Percentiles rank a stretch among this genome's conserved stretches.
Conservation (phyloP, 2,888 invertebrate genomes). For the Cantharis rustica region DNA sequence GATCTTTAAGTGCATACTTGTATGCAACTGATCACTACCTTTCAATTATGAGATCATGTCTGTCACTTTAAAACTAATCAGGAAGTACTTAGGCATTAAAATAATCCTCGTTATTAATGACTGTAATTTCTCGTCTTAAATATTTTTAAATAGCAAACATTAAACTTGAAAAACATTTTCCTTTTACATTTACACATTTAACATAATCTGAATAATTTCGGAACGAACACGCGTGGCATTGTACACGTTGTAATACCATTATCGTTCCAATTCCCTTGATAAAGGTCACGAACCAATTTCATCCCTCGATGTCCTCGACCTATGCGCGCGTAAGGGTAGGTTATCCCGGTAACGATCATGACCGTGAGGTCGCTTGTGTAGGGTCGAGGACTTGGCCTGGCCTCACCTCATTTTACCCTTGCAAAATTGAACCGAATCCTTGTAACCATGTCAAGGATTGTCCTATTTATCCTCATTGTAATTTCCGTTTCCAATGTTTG, state of each 20-base stretch:
- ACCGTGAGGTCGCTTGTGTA: conserved; percentile 19
- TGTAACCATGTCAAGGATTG: conserved; percentile 25
- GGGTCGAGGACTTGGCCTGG: conserved; percentile 30
- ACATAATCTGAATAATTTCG: not conserved
- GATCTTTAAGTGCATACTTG: conserved; percentile 7
- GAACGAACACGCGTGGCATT: not conserved
- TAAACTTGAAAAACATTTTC: not conserved
- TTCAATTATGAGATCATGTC: conserved; percentile 9
- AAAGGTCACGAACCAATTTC: conserved; percentile 26
- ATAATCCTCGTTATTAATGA: not conserved
- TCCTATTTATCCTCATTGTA: not conserved
- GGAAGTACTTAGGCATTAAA: conserved; percentile 11
- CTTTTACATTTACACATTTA: not conserved
- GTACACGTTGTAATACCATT: not conserved
- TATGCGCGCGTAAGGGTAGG: conserved; percentile 20
- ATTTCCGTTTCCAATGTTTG: not conserved
- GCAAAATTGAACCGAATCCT: conserved; percentile 17
- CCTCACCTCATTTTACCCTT: conserved; percentile 29
- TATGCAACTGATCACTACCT: conserved; percentile 5
- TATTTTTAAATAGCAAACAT: not conserved
- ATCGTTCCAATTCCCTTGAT: conserved; percentile 10
- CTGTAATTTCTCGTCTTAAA: not conserved
- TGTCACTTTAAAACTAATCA: conserved; percentile 12
- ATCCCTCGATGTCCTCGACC: conserved; percentile 22
- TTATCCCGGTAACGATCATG: conserved; percentile 26